Evolutionary conservation across 1,140 invertebrate genomes (phyloP).

Genomic region (Drosophila melanica): DNA sequence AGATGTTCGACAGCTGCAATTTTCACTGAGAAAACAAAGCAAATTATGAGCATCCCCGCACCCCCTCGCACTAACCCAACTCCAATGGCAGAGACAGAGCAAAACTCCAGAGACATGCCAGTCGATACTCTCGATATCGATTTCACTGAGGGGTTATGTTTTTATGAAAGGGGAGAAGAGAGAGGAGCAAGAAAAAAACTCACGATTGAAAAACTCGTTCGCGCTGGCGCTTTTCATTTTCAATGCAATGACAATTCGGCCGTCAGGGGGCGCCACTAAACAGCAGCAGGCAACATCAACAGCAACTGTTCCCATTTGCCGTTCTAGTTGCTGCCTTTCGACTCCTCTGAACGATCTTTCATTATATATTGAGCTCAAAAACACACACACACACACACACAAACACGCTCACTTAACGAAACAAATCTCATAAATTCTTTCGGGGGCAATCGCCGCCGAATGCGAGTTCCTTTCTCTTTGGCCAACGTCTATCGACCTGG

Average conservation of each 20-base stretch:
- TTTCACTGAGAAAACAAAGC: conserved; percentile 66
- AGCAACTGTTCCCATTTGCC: conserved; percentile 42
- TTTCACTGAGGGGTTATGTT: conserved; percentile 57
- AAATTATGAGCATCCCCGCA: conserved; percentile 47
- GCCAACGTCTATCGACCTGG: conserved; percentile 45
- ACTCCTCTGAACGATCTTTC: conserved; percentile 57
- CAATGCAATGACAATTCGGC: conserved; percentile 61
- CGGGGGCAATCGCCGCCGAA: conserved; percentile 55
- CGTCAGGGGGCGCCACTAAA: conserved; percentile 53
- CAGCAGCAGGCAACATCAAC: conserved; percentile 16
- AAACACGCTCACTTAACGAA: not conserved
- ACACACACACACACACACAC: conserved; percentile 21
- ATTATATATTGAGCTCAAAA: conserved; percentile 63
- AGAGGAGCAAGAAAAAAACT: conserved; percentile 30
- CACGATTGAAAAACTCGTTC: conserved; percentile 63
- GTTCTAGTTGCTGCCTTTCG: conserved; percentile 47
- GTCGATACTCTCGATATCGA: conserved; percentile 63
- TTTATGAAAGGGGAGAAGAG: conserved; percentile 6
- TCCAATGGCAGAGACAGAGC: not conserved
- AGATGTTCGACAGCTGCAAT: conserved; percentile 57
- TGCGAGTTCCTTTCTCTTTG: conserved; percentile 68
- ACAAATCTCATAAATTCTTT: conserved; percentile 70
- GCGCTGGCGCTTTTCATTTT: conserved; percentile 74
- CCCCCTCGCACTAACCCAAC: no score
- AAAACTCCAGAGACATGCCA: conserved; percentile 10